Percentiles rank a stretch among this genome's conserved stretches.
Evolutionary conservation across 1,140 invertebrate species (phyloP).

Genomic region (Cotesia chilonis): DNA sequence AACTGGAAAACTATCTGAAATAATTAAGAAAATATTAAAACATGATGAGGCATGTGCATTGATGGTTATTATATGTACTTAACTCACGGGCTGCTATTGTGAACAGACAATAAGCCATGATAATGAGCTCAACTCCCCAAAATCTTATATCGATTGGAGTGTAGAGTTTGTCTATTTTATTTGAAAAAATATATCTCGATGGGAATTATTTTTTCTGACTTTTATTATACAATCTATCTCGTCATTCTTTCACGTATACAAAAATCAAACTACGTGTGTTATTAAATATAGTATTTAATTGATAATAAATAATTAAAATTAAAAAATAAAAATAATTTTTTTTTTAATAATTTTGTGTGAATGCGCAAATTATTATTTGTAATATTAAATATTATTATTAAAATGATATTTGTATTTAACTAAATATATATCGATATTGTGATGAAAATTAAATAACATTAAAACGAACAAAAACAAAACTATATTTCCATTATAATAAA

Average conservation of each 20-base stretch:
- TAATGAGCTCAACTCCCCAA: conserved; percentile 46
- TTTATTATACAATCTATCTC: conserved; percentile 9
- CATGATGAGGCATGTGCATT: conserved; percentile 7
- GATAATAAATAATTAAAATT: neutral
- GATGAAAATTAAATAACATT: conserved; percentile 21
- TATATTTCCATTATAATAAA: conserved; percentile 46
- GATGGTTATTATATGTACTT: conserved; percentile 12
- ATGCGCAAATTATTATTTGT: no score
- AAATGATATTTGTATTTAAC: neutral
- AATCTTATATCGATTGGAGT: conserved; percentile 37
- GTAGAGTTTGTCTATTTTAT: conserved; percentile 25
- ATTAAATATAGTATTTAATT: neutral
- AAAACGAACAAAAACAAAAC: conserved; percentile 23
- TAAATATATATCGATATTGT: neutral
- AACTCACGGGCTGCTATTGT: conserved; percentile 61
- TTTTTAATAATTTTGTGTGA: no score
- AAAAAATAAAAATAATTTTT: no score
- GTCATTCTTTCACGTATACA: conserved; percentile 21
- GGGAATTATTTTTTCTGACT: conserved; percentile 1
- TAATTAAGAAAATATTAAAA: conserved; percentile 18
- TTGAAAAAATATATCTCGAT: conserved; percentile 5
- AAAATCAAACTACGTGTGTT: neutral
- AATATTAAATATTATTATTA: neutral
- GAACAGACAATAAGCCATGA: conserved; percentile 66
- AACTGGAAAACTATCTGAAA: neutral